phyloP scores from a whole-genome alignment of 2,797 vertebrate species.

The Gastrophryne carolinensis region DNA sequence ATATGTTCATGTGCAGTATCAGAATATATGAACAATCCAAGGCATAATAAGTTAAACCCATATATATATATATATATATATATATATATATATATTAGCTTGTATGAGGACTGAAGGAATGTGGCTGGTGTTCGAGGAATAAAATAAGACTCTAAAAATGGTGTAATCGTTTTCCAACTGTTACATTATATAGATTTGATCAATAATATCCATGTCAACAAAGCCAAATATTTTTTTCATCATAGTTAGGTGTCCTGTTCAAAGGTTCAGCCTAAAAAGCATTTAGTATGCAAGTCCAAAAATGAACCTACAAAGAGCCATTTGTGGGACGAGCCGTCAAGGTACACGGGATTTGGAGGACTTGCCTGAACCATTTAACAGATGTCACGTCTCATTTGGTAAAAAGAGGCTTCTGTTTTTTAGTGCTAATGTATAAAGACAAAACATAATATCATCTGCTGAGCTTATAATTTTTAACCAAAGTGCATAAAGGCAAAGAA shows the following conservation, averaged over 20 bases:
- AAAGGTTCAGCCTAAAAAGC: not conserved
- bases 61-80: not conserved
- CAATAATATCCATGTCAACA: no score
- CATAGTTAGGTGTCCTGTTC: no score
- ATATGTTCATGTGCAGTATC: no score
- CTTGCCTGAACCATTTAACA: not conserved
- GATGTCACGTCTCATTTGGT: constrained; percentile 5
- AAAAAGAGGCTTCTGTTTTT: not conserved
- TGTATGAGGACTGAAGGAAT: no score
- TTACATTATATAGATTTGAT: no score
- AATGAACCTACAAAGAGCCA: not conserved
- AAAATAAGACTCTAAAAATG: no score
- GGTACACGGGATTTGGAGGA: not conserved
- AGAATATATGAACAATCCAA: no score
- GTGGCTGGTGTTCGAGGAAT: no score
- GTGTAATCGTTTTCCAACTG: no score
- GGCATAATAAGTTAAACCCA: not conserved
- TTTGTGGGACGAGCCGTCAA: not conserved
- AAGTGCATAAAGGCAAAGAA: not conserved
- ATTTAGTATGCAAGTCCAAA: not conserved
- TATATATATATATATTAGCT: no score
- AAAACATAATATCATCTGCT: not conserved
- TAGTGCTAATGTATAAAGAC: not conserved
- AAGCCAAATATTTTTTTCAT: no score
- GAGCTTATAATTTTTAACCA: not conserved